Percentiles rank a stretch among this genome's conserved stretches.
These are phyloP conservation scores for Nylanderia fulva DNA, from an alignment of 1,140 invertebrate species.

Conservation along the genomic window DNA sequence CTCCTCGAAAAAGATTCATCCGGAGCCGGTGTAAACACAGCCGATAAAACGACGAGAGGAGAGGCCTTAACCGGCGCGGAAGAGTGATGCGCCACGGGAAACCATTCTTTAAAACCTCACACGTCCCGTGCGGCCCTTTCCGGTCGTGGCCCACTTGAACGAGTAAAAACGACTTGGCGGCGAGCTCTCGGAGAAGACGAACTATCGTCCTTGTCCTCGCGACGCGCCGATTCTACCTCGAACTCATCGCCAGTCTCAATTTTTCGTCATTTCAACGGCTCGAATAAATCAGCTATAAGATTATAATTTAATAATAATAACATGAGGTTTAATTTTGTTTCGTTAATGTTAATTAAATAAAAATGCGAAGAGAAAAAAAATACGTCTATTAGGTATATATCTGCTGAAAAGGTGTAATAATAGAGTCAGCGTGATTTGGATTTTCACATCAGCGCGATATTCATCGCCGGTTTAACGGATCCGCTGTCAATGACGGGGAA, in stretches of 20 bases:
- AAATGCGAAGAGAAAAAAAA: background rate
- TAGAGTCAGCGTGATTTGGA: background rate
- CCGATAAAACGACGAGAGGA: constrained; percentile 79
- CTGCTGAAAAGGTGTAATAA: constrained; percentile 9
- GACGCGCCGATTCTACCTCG: constrained; percentile 22
- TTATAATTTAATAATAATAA: background rate
- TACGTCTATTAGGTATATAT: no score
- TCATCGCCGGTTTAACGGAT: background rate
- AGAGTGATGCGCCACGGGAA: constrained; percentile 82
- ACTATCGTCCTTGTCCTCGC: constrained; percentile 61
- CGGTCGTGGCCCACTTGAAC: constrained; percentile 72
- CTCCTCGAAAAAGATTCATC: constrained; percentile 80
- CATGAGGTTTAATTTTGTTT: no score
- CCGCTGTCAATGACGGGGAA: constrained; percentile 8
- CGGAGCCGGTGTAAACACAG: constrained; percentile 79
- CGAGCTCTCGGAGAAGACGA: constrained; percentile 66
- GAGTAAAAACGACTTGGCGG: constrained; percentile 68
- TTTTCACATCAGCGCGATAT: background rate
- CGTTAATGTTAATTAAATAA: no score
- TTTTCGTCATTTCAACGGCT: background rate
- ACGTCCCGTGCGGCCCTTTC: constrained; percentile 69
- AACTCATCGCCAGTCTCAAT: background rate
- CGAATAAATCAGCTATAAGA: background rate
- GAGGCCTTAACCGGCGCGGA: constrained; percentile 76
- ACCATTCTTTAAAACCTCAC: constrained; percentile 82